Percentiles rank a stretch among this genome's conserved stretches.
Evolutionary conservation across 64 coral and sea anemone species (phyloP).

Genomic region (Cladopsammia gracilis): DNA sequence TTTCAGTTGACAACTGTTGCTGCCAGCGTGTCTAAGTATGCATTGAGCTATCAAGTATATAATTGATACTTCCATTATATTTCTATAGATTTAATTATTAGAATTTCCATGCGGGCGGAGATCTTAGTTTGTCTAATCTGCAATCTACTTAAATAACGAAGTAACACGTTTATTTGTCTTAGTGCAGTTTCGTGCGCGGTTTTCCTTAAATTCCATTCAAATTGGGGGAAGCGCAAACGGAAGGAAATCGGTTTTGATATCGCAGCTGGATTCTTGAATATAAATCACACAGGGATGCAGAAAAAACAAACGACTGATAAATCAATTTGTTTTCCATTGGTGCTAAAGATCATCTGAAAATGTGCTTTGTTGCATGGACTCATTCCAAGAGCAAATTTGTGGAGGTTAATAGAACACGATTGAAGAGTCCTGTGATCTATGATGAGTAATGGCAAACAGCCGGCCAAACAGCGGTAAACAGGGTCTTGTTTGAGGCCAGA

Average conservation of each 20-base stretch:
- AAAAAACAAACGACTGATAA: no score
- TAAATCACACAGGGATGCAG: background rate
- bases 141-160: background rate
- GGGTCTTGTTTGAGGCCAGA: no score
- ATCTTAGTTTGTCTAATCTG: background rate
- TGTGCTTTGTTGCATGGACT: no score
- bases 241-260: conserved; percentile 29
- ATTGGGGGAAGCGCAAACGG: background rate
- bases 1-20: background rate
- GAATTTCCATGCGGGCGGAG: background rate
- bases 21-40: background rate
- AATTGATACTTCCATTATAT: background rate
- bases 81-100: background rate
- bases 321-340: no score
- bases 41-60: background rate
- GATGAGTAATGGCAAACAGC: no score
- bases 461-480: no score
- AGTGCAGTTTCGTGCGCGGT: background rate
- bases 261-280: background rate
- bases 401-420: no score
- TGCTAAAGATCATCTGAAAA: no score
- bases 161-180: background rate
- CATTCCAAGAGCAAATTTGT: no score
- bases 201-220: background rate
- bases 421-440: no score